A percentile compares a stretch with the other conserved stretches of the same genome.
Evolutionary conservation across 2,113 vertebrate genomes (phyloP).

Genomic region (Hymenochirus boettgeri): DNA sequence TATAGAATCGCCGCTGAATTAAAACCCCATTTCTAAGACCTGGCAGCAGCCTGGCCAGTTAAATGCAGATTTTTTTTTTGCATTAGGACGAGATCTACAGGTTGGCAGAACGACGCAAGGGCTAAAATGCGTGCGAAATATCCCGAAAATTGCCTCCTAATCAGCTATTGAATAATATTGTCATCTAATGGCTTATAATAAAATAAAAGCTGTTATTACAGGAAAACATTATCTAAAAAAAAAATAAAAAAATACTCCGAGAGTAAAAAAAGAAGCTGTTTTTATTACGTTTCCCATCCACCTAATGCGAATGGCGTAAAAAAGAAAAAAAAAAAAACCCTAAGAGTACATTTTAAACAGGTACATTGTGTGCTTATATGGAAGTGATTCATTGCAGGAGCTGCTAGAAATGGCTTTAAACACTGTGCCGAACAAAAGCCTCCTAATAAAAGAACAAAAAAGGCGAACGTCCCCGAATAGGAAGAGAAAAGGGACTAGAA

Average conservation of each 20-base stretch:
- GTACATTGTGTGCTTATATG: conserved; percentile 87
- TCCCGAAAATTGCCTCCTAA: conserved; percentile 80
- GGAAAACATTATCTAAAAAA: conserved; percentile 72
- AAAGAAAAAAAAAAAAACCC: too few species aligned
- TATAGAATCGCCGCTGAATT: conserved; percentile 71
- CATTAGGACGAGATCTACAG: conserved; percentile 86
- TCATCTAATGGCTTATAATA: conserved; percentile 95
- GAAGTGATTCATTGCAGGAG: conserved; percentile 85
- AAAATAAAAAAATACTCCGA: conserved; percentile 30
- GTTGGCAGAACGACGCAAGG: conserved; percentile 70
- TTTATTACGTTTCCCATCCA: conserved; percentile 72
- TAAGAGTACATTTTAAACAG: conserved; percentile 91
- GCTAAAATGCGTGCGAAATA: conserved; percentile 82
- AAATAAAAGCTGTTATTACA: conserved; percentile 94
- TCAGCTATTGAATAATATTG: conserved; percentile 87
- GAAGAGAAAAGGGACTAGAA: conserved; percentile 59
- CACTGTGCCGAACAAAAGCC: conserved; percentile 79
- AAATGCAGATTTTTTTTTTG: conserved; percentile 91
- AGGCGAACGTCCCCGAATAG: conserved; percentile 61
- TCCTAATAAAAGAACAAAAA: conserved; percentile 77
- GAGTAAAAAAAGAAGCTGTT: conserved; percentile 60
- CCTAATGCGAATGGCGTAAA: conserved; percentile 69
- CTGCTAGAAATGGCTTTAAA: conserved; percentile 85
- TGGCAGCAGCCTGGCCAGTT: conserved; percentile 69
- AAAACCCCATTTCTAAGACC: conserved; percentile 88